Evolutionary conservation across 2,797 vertebrate genomes (phyloP).

Genomic region (Scomberomorus guttatus): DNA sequence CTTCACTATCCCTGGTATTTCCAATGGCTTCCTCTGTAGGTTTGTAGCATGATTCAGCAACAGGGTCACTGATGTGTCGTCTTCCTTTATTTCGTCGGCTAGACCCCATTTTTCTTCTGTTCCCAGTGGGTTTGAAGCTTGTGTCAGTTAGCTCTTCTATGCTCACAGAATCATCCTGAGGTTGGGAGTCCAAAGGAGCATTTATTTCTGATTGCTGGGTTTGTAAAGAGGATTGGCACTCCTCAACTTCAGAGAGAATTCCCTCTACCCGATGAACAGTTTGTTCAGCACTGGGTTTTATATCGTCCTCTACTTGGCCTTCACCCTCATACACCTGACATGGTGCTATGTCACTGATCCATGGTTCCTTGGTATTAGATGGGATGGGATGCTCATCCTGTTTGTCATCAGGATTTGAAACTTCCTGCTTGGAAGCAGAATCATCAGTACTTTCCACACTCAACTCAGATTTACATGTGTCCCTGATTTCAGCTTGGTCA

Average conservation of each 20-base stretch:
- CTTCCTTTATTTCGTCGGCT: constrained; percentile 67
- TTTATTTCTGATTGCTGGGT: constrained; percentile 25
- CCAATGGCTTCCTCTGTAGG: constrained; percentile 53
- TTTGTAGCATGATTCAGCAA: constrained; percentile 19
- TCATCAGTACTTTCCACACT: background rate
- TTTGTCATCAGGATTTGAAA: background rate
- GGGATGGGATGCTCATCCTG: background rate
- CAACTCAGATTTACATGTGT: background rate
- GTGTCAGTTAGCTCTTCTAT: constrained; percentile 16
- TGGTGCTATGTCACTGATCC: background rate
- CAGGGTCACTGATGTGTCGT: constrained; percentile 21
- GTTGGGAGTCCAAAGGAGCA: constrained; percentile 13
- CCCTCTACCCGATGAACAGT: background rate
- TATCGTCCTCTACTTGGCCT: background rate
- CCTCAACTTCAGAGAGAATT: background rate
- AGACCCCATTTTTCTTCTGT: constrained; percentile 73
- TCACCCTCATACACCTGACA: background rate
- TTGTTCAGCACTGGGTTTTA: background rate
- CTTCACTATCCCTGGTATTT: constrained; percentile 11
- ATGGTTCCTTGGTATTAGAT: background rate
- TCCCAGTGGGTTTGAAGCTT: background rate
- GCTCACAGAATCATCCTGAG: constrained; percentile 12
- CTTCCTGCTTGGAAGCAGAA: background rate
- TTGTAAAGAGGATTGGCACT: background rate
- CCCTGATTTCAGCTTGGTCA: constrained; percentile 12